phyloP scores from a whole-genome alignment of 2,113 vertebrate species.

The Percopsis transmontana region DNA sequence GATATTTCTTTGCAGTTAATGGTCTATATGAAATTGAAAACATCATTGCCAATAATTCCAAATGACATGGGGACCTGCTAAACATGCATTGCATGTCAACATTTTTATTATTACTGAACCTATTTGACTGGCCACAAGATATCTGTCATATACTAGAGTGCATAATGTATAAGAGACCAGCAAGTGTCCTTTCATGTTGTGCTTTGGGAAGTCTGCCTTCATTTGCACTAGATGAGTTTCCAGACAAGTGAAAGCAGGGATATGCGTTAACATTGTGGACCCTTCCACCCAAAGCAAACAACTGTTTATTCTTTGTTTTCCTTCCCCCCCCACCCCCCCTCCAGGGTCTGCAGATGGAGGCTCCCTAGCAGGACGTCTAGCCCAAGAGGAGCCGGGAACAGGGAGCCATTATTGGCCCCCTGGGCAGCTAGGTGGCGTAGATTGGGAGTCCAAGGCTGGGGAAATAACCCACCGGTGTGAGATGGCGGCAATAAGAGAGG shows the following conservation, averaged over 20 bases:
- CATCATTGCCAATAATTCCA: not conserved
- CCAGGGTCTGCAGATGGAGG: constrained; percentile 42
- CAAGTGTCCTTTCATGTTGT: too few relatives aligned
- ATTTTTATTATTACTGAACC: not conserved
- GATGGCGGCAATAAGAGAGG: constrained; percentile 7
- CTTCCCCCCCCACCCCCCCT: not conserved
- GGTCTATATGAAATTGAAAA: not conserved
- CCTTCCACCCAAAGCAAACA: constrained; percentile 11
- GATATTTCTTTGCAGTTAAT: too few relatives aligned
- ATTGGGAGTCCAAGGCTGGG: constrained; percentile 2
- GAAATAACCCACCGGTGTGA: not conserved
- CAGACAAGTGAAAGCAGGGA: constrained; percentile 5
- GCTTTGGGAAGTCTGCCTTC: too few relatives aligned
- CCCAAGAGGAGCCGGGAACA: constrained; percentile 30
- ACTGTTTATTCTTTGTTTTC: constrained; percentile 29
- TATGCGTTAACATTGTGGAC: not conserved
- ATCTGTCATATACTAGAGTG: not conserved
- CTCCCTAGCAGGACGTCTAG: constrained; percentile 2
- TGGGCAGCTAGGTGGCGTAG: constrained; percentile 14
- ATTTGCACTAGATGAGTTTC: not conserved
- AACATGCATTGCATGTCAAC: not conserved
- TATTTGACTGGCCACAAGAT: not conserved
- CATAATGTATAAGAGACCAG: too few relatives aligned
- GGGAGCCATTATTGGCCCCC: constrained; percentile 13
- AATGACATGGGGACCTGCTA: not conserved